These are phyloP conservation scores for Mythimna ferrago DNA, from an alignment of 2,888 invertebrate genomes.

Conservation along the genomic window DNA sequence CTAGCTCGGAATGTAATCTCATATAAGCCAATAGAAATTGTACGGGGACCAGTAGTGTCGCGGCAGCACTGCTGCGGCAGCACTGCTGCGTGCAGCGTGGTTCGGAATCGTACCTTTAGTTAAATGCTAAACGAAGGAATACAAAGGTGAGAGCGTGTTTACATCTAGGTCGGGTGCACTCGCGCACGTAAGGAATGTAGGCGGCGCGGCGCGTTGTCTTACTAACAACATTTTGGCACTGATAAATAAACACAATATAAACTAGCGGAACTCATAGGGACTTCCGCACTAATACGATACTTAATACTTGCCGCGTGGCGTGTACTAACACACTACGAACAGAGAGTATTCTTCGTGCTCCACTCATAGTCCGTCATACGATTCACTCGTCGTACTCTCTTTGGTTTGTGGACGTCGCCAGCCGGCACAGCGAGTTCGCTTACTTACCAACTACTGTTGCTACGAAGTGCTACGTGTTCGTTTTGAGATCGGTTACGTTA, in stretches of 20 bases:
- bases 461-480: slow-evolving; percentile 24
- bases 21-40: no score
- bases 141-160: slow-evolving; percentile 34
- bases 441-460: slow-evolving; percentile 27
- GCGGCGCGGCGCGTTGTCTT: slow-evolving; percentile 46
- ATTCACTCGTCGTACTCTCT: slow-evolving; percentile 6
- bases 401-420: slow-evolving; percentile 1
- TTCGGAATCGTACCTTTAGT: no score
- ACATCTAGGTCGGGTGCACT: slow-evolving; percentile 25
- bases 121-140: slow-evolving; percentile 58
- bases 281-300: slow-evolving; percentile 2
- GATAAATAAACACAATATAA: slow-evolving; percentile 62
- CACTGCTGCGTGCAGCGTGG: no score
- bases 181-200: slow-evolving; percentile 36
- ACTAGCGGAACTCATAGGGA: slow-evolving; percentile 35
- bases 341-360: neutral
- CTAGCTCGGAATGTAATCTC: no score
- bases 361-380: neutral
- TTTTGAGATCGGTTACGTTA: slow-evolving; percentile 44
- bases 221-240: slow-evolving; percentile 78
- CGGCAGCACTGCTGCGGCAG: no score
- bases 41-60: no score
- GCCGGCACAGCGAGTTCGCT: neutral
- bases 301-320: slow-evolving; percentile 21
- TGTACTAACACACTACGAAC: slow-evolving; percentile 5